Evolutionary conservation across 2,888 invertebrate species (phyloP).

Genomic region (Ctena decussata): DNA sequence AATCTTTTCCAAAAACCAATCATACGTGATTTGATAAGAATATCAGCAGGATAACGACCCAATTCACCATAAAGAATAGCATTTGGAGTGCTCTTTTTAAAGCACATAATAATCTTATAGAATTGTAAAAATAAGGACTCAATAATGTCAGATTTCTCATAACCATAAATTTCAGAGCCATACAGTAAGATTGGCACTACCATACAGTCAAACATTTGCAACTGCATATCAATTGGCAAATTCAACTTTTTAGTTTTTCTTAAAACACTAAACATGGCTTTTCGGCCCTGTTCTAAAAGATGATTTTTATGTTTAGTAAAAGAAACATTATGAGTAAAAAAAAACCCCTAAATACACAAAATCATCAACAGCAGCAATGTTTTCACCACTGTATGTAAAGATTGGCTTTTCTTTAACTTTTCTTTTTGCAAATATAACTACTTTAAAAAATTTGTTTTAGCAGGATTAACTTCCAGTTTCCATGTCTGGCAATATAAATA

Average conservation of each 20-base stretch:
- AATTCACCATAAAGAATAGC: not conserved
- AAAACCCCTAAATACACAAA: not conserved
- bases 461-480: not conserved
- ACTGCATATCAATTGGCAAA: constrained; percentile 2
- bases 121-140: constrained; percentile 3
- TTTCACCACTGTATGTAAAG: not conserved
- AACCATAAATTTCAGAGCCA: constrained; percentile 1
- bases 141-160: not conserved
- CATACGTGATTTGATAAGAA: not conserved
- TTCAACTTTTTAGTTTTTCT: constrained; percentile 3
- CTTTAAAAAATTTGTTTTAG: constrained; percentile 15
- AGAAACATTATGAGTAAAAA: not conserved
- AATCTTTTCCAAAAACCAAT: constrained; percentile 9
- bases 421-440: not conserved
- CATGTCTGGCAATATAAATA: constrained; percentile 1
- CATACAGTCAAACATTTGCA: constrained; percentile 3
- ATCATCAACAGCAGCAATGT: not conserved
- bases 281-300: constrained; percentile 1
- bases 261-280: constrained; percentile 15
- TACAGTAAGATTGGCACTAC: not conserved
- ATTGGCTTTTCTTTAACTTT: not conserved
- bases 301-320: not conserved
- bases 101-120: not conserved
- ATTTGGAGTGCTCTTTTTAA: constrained; percentile 1
- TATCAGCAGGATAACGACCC: not conserved